phyloP scores from a whole-genome alignment of 2,888 invertebrate species.

The Aethes cnicana region DNA sequence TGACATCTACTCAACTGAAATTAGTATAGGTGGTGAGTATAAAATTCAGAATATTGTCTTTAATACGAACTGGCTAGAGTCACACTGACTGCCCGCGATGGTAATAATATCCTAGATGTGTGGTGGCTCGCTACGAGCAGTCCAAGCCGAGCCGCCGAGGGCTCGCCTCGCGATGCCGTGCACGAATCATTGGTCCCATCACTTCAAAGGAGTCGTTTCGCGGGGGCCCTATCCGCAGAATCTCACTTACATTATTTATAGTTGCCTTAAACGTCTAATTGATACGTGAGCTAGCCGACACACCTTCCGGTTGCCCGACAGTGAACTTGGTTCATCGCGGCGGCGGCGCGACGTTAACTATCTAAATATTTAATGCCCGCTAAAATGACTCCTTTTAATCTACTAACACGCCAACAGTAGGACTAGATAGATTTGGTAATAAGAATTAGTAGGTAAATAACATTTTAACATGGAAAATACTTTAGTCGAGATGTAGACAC shows the following conservation, averaged over 20 bases:
- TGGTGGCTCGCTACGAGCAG: slow-evolving; percentile 32
- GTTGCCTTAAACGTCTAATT: slow-evolving; percentile 10
- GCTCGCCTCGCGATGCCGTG: slow-evolving; percentile 40
- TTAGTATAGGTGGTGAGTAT: slow-evolving; percentile 39
- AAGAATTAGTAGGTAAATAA: slow-evolving; percentile 36
- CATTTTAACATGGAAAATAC: slow-evolving; percentile 43
- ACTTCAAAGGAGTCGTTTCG: slow-evolving; percentile 56
- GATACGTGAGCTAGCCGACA: slow-evolving; percentile 7
- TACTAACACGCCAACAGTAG: slow-evolving; percentile 44
- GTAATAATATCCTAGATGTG: not conserved
- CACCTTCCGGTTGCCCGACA: not conserved
- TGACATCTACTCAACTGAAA: slow-evolving; percentile 39
- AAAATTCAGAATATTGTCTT: slow-evolving; percentile 51
- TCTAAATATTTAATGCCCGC: slow-evolving; percentile 31
- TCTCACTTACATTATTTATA: slow-evolving; percentile 1
- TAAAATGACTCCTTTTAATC: slow-evolving; percentile 43
- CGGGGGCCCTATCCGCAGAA: slow-evolving; percentile 25
- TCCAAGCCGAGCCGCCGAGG: slow-evolving; percentile 41
- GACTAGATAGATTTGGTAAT: slow-evolving; percentile 41
- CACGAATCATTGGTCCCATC: slow-evolving; percentile 71
- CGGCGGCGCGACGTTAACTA: slow-evolving; percentile 9
- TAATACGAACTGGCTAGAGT: slow-evolving; percentile 41
- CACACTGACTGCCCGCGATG: slow-evolving; percentile 31
- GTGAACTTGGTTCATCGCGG: not conserved
- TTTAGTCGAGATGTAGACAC: slow-evolving; percentile 38